These are phyloP conservation scores for Salmo trutta DNA, from an alignment of 2,797 vertebrate species.

Conservation along the genomic window DNA sequence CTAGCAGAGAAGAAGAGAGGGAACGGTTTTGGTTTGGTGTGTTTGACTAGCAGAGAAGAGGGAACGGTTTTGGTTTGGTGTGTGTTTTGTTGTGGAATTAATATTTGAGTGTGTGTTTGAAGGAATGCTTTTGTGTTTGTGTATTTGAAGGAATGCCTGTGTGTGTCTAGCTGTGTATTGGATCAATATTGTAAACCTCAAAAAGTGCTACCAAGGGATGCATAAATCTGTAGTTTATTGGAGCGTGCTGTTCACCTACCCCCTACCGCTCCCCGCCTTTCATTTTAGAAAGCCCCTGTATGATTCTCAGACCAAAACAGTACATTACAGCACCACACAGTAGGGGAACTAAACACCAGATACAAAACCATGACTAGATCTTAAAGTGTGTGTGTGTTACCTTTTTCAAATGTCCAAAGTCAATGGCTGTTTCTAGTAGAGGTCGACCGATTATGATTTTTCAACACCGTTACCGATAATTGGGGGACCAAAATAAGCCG, in stretches of 20 bases:
- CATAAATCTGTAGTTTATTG: background rate
- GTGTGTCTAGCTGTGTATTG: background rate
- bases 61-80: background rate
- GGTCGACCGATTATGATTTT: background rate
- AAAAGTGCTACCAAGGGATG: constrained; percentile 12
- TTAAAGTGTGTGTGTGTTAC: background rate
- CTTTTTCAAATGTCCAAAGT: too few species aligned
- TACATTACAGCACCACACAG: background rate
- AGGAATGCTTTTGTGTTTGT: background rate
- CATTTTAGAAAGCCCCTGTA: background rate
- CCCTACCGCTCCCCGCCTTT: background rate
- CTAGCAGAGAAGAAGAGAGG: too few species aligned
- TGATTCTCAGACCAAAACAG: background rate
- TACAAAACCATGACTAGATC: background rate
- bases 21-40: background rate
- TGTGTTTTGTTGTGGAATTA: background rate
- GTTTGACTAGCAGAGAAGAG: background rate
- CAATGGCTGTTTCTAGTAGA: background rate
- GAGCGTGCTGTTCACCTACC: background rate
- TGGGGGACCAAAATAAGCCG: too few species aligned
- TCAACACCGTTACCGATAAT: too few species aligned
- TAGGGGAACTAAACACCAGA: background rate
- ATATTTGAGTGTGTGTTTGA: background rate
- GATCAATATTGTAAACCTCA: constrained; percentile 2
- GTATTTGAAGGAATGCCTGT: background rate